These are phyloP conservation scores for Chrysina gloriosa DNA, from an alignment of 2,888 invertebrate species.

Conservation along the genomic window DNA sequence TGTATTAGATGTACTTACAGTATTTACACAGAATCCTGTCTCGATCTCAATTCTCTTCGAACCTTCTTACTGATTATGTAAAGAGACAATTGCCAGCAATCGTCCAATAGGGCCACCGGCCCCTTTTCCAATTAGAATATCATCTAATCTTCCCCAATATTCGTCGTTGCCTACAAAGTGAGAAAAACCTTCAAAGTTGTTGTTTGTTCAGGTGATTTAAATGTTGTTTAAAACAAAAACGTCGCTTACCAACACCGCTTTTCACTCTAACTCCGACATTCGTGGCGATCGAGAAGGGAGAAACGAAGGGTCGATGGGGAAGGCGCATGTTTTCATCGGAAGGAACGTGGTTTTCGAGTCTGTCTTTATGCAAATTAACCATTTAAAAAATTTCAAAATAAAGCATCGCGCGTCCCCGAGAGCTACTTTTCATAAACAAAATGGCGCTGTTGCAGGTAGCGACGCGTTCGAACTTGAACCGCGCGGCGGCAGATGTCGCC, in stretches of 20 bases:
- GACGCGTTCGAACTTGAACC: slow-evolving; percentile 16
- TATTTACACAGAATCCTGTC: background rate
- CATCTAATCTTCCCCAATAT: background rate
- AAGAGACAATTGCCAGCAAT: background rate
- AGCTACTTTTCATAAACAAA: slow-evolving; percentile 36
- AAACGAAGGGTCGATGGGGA: background rate
- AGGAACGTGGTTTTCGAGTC: slow-evolving; percentile 1
- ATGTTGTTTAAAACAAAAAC: slow-evolving; percentile 40
- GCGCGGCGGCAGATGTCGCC: slow-evolving; percentile 31
- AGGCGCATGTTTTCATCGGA: slow-evolving; percentile 16
- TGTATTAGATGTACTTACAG: slow-evolving; percentile 13
- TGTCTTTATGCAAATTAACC: slow-evolving; percentile 33
- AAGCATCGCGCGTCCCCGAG: slow-evolving; percentile 33
- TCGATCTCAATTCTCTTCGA: background rate
- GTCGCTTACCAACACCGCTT: slow-evolving; percentile 32
- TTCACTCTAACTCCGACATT: background rate
- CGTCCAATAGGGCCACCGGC: background rate
- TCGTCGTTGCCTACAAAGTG: no score
- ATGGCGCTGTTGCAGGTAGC: slow-evolving; percentile 45
- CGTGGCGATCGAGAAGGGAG: slow-evolving; percentile 1
- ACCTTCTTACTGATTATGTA: background rate
- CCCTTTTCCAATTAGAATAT: background rate
- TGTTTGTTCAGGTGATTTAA: slow-evolving; percentile 20
- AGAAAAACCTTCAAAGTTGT: no score
- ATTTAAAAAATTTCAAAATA: slow-evolving; percentile 43